phyloP scores from a whole-genome alignment of 2,797 vertebrate genomes.

The Melanogrammus aeglefinus region DNA sequence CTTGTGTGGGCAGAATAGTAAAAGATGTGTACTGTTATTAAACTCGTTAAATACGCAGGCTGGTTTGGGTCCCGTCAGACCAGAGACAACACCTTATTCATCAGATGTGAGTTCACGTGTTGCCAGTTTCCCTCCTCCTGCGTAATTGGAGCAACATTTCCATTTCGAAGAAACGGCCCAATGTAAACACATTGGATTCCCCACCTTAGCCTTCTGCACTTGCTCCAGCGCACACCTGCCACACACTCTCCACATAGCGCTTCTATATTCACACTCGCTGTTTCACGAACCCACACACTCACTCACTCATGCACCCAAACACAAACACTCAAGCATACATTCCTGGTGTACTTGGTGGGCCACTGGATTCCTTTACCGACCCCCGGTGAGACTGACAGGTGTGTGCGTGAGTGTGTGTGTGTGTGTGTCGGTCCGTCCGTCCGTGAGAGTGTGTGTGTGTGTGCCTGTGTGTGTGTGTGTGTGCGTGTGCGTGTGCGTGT shows the following conservation, averaged over 20 bases:
- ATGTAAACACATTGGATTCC: neutral
- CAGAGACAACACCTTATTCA: neutral
- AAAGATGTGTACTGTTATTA: slow-evolving; percentile 1
- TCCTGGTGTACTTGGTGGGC: slow-evolving; percentile 43
- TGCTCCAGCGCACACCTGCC: neutral
- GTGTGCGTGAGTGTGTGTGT: slow-evolving; percentile 30
- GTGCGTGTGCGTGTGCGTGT: slow-evolving; percentile 23
- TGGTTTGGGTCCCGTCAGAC: neutral
- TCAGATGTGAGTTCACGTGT: neutral
- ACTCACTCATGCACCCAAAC: slow-evolving; percentile 16
- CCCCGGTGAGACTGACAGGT: slow-evolving; percentile 65
- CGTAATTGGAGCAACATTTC: neutral
- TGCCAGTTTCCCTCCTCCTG: neutral
- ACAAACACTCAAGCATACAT: slow-evolving; percentile 26
- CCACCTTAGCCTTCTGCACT: neutral
- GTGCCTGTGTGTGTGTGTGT: slow-evolving; percentile 8
- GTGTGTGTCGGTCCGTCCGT: neutral
- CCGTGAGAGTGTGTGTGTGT: slow-evolving; percentile 4
- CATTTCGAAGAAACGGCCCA: neutral
- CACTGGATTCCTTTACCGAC: slow-evolving; percentile 43
- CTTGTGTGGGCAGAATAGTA: neutral
- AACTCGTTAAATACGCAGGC: slow-evolving; percentile 5
- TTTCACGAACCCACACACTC: slow-evolving; percentile 16
- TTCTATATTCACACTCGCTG: slow-evolving; percentile 4
- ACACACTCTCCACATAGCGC: slow-evolving; percentile 6